phyloP scores from a whole-genome alignment of 2,113 vertebrate genomes.

The Melanostigma gelatinosum region DNA sequence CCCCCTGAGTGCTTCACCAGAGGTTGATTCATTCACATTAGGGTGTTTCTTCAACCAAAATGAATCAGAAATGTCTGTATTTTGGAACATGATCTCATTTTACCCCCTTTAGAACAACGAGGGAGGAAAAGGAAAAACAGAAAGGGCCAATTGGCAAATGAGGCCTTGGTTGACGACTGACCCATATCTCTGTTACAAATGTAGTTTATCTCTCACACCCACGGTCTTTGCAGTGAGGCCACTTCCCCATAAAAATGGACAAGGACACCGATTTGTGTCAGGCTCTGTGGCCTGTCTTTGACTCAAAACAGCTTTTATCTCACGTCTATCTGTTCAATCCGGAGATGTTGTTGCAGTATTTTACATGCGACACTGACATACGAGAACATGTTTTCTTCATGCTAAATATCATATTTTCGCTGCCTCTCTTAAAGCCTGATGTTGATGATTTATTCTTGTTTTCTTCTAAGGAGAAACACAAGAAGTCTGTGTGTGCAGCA shows the following conservation, averaged over 20 bases:
- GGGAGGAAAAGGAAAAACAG: conserved; percentile 40
- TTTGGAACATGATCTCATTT: conserved; percentile 44
- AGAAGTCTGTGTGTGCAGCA: background rate
- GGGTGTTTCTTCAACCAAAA: conserved; percentile 44
- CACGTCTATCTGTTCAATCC: conserved; percentile 10
- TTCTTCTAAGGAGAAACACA: conserved; percentile 18
- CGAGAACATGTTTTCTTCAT: conserved; percentile 16
- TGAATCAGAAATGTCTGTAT: conserved; percentile 41
- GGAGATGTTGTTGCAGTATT: conserved; percentile 29
- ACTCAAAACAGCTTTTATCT: conserved; percentile 43
- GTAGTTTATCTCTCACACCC: conserved; percentile 53
- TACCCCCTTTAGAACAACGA: conserved; percentile 13
- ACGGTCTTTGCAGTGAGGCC: conserved; percentile 18
- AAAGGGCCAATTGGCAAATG: conserved; percentile 10
- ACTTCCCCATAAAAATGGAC: conserved; percentile 41
- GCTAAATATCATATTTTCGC: conserved; percentile 30
- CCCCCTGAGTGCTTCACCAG: conserved; percentile 21
- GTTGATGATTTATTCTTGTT: conserved; percentile 35
- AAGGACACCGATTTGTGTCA: conserved; percentile 40
- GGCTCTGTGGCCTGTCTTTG: conserved; percentile 42
- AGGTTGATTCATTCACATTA: conserved; percentile 50
- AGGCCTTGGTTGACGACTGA: conserved; percentile 49
- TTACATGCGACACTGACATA: conserved; percentile 31
- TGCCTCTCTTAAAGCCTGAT: conserved; percentile 6
- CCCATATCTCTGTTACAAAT: conserved; percentile 56